Evolutionary conservation across 2,797 vertebrate species (phyloP), one percentile per base, ranked within the genome.

Genomic region (Sebastes hubbsi): DNA sequence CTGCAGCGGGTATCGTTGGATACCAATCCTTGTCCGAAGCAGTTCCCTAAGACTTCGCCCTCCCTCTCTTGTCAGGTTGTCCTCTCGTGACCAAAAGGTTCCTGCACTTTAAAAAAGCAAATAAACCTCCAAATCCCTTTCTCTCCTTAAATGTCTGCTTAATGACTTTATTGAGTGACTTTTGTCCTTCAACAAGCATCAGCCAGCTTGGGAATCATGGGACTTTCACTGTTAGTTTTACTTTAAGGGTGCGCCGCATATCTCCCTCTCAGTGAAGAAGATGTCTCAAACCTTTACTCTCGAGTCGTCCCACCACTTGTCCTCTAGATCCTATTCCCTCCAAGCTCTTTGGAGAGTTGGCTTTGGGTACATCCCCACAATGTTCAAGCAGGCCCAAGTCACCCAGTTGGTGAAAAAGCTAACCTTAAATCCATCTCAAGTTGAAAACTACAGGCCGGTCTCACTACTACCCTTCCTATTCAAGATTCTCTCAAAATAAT

Each of bases 1-100:
- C 63, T 80, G 73, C 71, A 80, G 52, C 73, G 68, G 62, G 58
- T 68, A n/a, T 60, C 30, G 8, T 14, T 77, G 79, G 71, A 67
- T 24, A 82, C 64, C 73, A 36, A 32, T 68, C 22, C 16, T 69
- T 65, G 61, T 55, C 34, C 12, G 8, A 30, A n/a, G n/a, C n/a
- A n/a, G 65, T 78, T 81, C 60, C 72, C 46, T 54, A 20, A 79
- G 58, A 82, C 49, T 64, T 42, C 2, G 3, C 52, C 32, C 34
- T 73, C 66, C 49, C 24, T 82, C 18, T 67, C 36, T 52, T 71
- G 58, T 73, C 27, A 77, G 30, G 22, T 61, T 49, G n/a, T 54
- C n/a, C 29, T 54, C 5, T 59, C 12, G 49, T 54, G 30, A 64
- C 55, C 16, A 73, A 80, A 81, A 76, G 6, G 18, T 64, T 69